These are phyloP conservation scores for Tetheella fluctuosa DNA, from an alignment of 2,888 invertebrate species.

Conservation along the genomic window DNA sequence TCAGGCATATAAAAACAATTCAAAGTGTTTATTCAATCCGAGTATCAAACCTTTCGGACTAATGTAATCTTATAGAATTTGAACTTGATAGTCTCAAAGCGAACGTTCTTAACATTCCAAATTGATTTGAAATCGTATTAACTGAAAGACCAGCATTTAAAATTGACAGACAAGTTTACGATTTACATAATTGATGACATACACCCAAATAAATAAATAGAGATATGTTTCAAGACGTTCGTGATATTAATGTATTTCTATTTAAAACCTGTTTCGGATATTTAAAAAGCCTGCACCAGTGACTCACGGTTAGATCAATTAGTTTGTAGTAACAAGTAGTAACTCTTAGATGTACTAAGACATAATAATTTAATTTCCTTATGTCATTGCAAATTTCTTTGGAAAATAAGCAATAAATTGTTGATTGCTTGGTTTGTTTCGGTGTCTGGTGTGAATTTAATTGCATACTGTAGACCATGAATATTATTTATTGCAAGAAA, in stretches of 20 bases:
- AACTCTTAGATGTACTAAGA: neutral
- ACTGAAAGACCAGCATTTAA: neutral
- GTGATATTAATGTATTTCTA: conserved; percentile 22
- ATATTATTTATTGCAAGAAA: neutral
- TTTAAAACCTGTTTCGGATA: conserved; percentile 11
- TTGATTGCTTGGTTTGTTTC: neutral
- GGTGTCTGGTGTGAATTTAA: neutral
- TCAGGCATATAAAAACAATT: neutral
- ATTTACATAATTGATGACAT: conserved; percentile 11
- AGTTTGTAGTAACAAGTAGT: conserved; percentile 5
- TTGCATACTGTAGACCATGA: neutral
- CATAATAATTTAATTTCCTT: conserved; percentile 15
- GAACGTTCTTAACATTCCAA: conserved; percentile 1
- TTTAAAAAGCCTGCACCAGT: conserved; percentile 6
- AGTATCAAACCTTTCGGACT: neutral
- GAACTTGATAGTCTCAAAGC: neutral
- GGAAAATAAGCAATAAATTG: neutral
- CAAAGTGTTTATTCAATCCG: neutral
- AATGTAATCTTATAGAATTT: neutral
- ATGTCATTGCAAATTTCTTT: conserved; percentile 8
- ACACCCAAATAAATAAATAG: neutral
- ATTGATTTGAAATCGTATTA: neutral
- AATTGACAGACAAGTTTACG: neutral
- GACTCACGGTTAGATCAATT: conserved; percentile 11
- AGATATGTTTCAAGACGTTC: conserved; percentile 24